Evolutionary conservation across 2,888 invertebrate species (phyloP).

Genomic region (Ctenicera cuprea): DNA sequence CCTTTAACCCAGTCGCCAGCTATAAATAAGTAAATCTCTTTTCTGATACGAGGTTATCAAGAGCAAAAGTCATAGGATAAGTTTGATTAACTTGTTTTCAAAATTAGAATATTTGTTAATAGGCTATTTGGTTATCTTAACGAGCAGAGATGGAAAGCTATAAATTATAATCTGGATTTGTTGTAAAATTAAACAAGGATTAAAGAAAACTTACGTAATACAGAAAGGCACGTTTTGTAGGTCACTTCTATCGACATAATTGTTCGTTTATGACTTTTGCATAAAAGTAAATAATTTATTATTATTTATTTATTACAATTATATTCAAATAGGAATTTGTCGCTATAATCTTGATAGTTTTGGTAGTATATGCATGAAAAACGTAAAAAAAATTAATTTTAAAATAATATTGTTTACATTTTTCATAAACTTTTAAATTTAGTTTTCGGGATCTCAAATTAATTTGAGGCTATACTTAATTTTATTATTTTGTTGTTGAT

Average conservation of each 20-base stretch:
- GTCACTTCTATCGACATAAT: slow-evolving; percentile 5
- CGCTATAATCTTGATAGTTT: too few species aligned
- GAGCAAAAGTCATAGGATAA: slow-evolving; percentile 57
- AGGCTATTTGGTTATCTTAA: slow-evolving; percentile 50
- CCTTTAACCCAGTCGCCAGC: slow-evolving; percentile 53
- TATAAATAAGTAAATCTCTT: slow-evolving; percentile 58
- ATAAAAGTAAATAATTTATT: too few species aligned
- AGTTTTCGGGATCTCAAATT: too few species aligned
- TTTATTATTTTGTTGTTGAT: too few species aligned
- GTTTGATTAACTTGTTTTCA: slow-evolving; percentile 52
- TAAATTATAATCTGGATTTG: slow-evolving; percentile 1
- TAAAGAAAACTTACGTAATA: background rate
- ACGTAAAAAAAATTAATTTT: too few species aligned
- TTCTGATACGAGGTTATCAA: slow-evolving; percentile 56
- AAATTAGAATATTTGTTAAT: slow-evolving; percentile 53
- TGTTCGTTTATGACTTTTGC: too few species aligned
- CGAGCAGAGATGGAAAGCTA: slow-evolving; percentile 34
- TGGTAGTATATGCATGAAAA: too few species aligned
- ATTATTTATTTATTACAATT: too few species aligned
- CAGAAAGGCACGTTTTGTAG: slow-evolving; percentile 4
- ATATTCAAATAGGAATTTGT: too few species aligned
- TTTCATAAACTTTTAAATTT: too few species aligned
- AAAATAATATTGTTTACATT: too few species aligned
- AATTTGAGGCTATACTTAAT: too few species aligned
- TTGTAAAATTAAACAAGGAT: slow-evolving; percentile 3